Base-by-base conservation (phyloP, 2,797 vertebrate species). In the Brachymystax lenok region DNA sequence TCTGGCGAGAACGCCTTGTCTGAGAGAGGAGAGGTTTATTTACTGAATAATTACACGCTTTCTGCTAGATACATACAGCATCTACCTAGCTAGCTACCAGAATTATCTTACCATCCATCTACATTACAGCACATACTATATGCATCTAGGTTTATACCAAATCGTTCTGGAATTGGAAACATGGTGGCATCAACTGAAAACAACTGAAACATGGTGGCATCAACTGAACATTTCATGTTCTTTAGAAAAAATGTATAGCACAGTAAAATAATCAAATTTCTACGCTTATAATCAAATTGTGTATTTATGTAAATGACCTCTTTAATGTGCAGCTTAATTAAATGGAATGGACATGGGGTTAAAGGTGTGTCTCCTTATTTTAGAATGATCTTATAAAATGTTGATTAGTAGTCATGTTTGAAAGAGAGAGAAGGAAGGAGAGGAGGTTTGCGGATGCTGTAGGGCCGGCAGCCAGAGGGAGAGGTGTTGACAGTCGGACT, bases 401-500 rank as follows among this genome's bases (percentile, higher is more conserved):
- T 21, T 8, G 56, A 59, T 59, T 59, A 59, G 10, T 59, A 2
- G 7, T n/a, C 19, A 21, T n/a, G n/a, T 21, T 21, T 59, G 69
- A 19, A 27, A 52, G 46, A 71, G 69, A 66, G 73, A 27, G 61
- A 12, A 30, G n/a, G 30, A 27, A n/a, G 46, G 68, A 40, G 71
- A 61, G 67, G 24, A 27, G 67, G 59, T 56, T 40, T 19, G 54
- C 51, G 73, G 75, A 66, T 77, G 78, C 74, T 69, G 73, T 59
- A 79, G 73, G 77, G 82, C 64, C 79, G 84, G 78, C 83, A 85
- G 85, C 86, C 51, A 72, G 71, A 27, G 54, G 3, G 51, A 50
- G 79, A 84, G 76, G 80, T 74, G 72, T 83, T 83, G 81, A 84
- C 79, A 80, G 80, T 80, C 84, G 82, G 80, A 71, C 71, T 83